Percentiles rank a stretch among this genome's conserved stretches.
These are phyloP conservation scores for Moxostoma hubbsi DNA, from an alignment of 2,797 vertebrate genomes.

Conservation along the genomic window DNA sequence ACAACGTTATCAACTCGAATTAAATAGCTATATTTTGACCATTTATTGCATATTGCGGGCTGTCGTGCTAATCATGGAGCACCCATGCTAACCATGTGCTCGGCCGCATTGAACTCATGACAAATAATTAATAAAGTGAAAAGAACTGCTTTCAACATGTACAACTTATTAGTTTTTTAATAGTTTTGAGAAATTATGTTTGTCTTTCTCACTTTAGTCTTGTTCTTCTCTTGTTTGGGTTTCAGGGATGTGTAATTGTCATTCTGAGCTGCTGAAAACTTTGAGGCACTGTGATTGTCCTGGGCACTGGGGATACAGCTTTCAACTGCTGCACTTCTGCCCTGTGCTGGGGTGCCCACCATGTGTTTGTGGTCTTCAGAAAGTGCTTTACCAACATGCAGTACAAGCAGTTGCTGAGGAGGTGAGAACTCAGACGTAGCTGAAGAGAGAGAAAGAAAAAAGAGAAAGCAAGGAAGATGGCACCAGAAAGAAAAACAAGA, in stretches of 20 bases:
- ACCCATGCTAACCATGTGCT: too few relatives aligned
- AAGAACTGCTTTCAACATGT: too few relatives aligned
- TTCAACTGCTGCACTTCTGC: conserved; percentile 97
- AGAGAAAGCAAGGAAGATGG: background rate
- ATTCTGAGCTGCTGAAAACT: conserved; percentile 81
- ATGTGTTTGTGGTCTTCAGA: conserved; percentile 90
- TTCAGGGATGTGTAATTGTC: conserved; percentile 90
- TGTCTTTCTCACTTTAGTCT: conserved; percentile 40
- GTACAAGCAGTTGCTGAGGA: too few relatives aligned
- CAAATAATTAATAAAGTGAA: too few relatives aligned
- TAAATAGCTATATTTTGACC: too few relatives aligned
- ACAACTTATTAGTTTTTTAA: conserved; percentile 10
- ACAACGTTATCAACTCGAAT: too few relatives aligned
- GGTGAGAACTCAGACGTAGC: conserved; percentile 76
- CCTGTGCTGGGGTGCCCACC: conserved; percentile 89
- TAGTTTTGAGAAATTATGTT: conserved; percentile 65
- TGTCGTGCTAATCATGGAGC: too few relatives aligned
- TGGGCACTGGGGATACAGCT: conserved; percentile 95
- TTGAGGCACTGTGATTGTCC: conserved; percentile 86
- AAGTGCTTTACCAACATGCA: conserved; percentile 93
- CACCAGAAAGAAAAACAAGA: too few relatives aligned
- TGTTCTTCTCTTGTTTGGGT: conserved; percentile 24
- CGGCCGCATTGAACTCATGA: too few relatives aligned
- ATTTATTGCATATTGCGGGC: too few relatives aligned
- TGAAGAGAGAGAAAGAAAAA: too few relatives aligned